Percentiles rank a stretch among this genome's conserved stretches.
Evolutionary conservation across 2,113 vertebrate species (phyloP).

Genomic region (Hassar affinis): DNA sequence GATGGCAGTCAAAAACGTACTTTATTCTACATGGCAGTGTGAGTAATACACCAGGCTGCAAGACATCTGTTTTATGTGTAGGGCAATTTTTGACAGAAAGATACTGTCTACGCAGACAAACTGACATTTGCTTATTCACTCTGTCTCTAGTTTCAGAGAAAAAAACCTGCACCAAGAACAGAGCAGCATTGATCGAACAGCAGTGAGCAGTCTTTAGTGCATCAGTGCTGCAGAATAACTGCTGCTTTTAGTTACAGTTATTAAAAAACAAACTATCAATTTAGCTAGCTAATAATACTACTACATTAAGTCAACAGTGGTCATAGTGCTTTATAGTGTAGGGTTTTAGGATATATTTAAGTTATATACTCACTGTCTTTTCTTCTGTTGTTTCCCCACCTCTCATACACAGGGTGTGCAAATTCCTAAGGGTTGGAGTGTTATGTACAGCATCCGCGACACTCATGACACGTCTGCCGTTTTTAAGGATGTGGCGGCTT

Average conservation of each 20-base stretch:
- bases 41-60: not conserved
- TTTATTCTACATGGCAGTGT: not conserved
- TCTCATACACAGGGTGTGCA: constrained; percentile 84
- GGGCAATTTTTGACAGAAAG: constrained; percentile 9
- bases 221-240: constrained; percentile 4
- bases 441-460: constrained; percentile 98
- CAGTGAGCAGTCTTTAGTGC: not conserved
- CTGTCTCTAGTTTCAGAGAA: constrained; percentile 3
- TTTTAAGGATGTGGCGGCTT: constrained; percentile 89
- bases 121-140: constrained; percentile 12
- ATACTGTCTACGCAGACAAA: constrained; percentile 18
- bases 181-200: constrained; percentile 22
- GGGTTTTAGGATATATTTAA: not conserved
- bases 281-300: not conserved
- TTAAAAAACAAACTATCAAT: not conserved
- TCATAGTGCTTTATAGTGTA: not conserved
- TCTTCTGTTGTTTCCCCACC: not conserved
- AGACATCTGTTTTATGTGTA: constrained; percentile 27
- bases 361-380: not conserved
- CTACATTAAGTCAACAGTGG: not conserved
- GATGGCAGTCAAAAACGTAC: constrained; percentile 7
- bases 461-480: constrained; percentile 92
- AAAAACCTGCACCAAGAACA: not conserved
- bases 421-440: constrained; percentile 97
- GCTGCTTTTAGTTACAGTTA: constrained; percentile 6